Percentiles rank a stretch among this genome's conserved stretches.
These are phyloP conservation scores for Coregonus clupeaformis DNA, from an alignment of 2,113 vertebrate species.

Conservation along the genomic window DNA sequence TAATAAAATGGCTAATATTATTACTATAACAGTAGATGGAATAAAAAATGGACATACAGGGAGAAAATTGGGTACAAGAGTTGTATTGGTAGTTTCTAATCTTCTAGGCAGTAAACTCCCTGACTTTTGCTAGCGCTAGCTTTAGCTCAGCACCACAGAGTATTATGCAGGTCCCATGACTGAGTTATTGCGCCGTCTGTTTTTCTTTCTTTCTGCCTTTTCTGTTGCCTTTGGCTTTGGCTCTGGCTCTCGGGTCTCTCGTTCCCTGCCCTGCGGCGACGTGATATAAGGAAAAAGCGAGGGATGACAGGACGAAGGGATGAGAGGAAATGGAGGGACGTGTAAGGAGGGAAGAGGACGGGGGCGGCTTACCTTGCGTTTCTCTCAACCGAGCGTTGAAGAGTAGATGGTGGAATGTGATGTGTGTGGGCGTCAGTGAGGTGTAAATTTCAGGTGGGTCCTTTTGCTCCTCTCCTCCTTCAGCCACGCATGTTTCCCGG, in stretches of 20 bases:
- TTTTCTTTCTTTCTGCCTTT: slow-evolving; percentile 48
- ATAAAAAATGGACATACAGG: slow-evolving; percentile 18
- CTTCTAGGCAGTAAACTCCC: slow-evolving; percentile 47
- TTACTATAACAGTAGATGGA: neutral
- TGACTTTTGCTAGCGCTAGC: slow-evolving; percentile 37
- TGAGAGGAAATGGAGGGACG: slow-evolving; percentile 23
- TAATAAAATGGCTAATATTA: slow-evolving; percentile 6
- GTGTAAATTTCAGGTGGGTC: slow-evolving; percentile 65
- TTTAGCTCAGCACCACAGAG: slow-evolving; percentile 49
- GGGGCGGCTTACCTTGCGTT: slow-evolving; percentile 64
- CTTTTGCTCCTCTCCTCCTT: slow-evolving; percentile 66
- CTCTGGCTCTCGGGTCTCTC: slow-evolving; percentile 51
- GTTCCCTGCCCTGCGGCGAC: slow-evolving; percentile 39
- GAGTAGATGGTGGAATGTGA: slow-evolving; percentile 21
- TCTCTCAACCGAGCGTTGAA: slow-evolving; percentile 43
- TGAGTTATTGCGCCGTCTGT: slow-evolving; percentile 63
- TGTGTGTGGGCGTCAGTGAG: slow-evolving; percentile 43
- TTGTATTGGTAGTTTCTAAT: slow-evolving; percentile 46
- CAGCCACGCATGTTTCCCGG: slow-evolving; percentile 69
- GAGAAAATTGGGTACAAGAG: slow-evolving; percentile 28
- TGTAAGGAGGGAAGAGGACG: slow-evolving; percentile 7
- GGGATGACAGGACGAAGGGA: slow-evolving; percentile 45
- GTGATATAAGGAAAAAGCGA: slow-evolving; percentile 57
- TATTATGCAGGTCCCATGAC: slow-evolving; percentile 75
- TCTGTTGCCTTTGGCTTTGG: slow-evolving; percentile 64